Percentiles rank a stretch among this genome's conserved stretches.
These are phyloP conservation scores for Drosophila pseudoananassae DNA, from an alignment of 1,140 invertebrate species.

Conservation along the genomic window DNA sequence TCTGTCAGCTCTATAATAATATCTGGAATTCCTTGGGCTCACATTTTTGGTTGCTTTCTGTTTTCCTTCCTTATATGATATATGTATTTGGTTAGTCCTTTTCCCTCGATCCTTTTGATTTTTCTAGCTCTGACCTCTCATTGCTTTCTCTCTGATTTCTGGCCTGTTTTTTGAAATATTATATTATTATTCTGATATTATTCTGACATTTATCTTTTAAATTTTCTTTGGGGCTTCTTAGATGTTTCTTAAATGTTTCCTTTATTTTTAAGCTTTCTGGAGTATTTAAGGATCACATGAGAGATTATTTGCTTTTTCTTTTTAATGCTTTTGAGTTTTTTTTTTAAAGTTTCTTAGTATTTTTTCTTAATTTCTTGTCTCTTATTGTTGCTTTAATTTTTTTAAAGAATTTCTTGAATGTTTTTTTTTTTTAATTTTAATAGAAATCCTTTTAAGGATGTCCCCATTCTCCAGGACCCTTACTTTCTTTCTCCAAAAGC, in stretches of 20 bases:
- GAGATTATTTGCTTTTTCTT: neutral
- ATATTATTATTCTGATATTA: no score
- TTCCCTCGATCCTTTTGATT: neutral
- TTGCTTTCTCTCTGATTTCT: neutral
- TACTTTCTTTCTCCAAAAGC: neutral
- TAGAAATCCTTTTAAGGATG: no score
- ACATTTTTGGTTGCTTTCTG: neutral
- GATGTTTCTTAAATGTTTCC: no score
- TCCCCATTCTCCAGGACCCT: no score
- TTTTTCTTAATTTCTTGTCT: neutral
- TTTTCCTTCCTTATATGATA: neutral
- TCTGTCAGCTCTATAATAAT: constrained; percentile 13
- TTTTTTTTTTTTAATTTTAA: neutral
- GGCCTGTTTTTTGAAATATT: neutral
- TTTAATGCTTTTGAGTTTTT: neutral
- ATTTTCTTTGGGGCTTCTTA: no score
- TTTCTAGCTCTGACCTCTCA: neutral
- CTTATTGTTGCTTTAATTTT: neutral
- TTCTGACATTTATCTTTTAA: no score
- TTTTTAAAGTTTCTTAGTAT: neutral
- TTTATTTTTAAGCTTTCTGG: no score
- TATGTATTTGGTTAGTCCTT: neutral
- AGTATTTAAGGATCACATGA: no score
- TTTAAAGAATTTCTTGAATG: neutral
- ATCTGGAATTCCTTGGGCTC: constrained; percentile 25